A percentile compares a stretch with the other conserved stretches of the same genome.
phyloP scores from a whole-genome alignment of 2,797 vertebrate genomes.

The Etheostoma perlongum region DNA sequence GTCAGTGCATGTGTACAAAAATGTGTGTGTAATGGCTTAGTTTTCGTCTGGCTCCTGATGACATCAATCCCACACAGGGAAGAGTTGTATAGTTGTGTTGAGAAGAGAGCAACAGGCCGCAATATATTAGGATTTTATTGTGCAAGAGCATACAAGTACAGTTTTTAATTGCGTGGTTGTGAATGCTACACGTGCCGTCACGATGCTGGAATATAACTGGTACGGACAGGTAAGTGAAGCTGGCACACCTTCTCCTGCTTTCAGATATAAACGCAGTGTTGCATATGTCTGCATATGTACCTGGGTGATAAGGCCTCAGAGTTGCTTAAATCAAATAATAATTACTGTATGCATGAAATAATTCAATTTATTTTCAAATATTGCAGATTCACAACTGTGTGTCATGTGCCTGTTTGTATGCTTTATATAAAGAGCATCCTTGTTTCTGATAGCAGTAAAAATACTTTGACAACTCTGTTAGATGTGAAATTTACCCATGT shows the following conservation, averaged over 20 bases:
- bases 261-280: background rate
- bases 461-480: slow-evolving; percentile 8
- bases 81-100: slow-evolving; percentile 75
- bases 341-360: background rate
- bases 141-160: background rate
- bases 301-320: background rate
- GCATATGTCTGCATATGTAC: background rate
- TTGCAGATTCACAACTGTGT: background rate
- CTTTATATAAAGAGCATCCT: slow-evolving; percentile 20
- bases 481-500: slow-evolving; percentile 1
- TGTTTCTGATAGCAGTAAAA: slow-evolving; percentile 18
- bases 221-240: slow-evolving; percentile 94
- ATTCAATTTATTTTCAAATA: slow-evolving; percentile 2
- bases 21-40: slow-evolving; percentile 76
- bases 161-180: slow-evolving; percentile 9
- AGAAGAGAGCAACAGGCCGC: slow-evolving; percentile 73
- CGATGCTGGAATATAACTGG: slow-evolving; percentile 98
- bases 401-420: slow-evolving; percentile 25
- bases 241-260: slow-evolving; percentile 36
- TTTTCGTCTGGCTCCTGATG: slow-evolving; percentile 82
- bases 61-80: slow-evolving; percentile 80
- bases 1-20: slow-evolving; percentile 63
- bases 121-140: slow-evolving; percentile 3
- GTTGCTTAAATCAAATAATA: background rate
- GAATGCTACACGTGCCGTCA: slow-evolving; percentile 64